These are phyloP conservation scores for Gymnocypris eckloni DNA, from an alignment of 2,797 vertebrate species.

Conservation along the genomic window DNA sequence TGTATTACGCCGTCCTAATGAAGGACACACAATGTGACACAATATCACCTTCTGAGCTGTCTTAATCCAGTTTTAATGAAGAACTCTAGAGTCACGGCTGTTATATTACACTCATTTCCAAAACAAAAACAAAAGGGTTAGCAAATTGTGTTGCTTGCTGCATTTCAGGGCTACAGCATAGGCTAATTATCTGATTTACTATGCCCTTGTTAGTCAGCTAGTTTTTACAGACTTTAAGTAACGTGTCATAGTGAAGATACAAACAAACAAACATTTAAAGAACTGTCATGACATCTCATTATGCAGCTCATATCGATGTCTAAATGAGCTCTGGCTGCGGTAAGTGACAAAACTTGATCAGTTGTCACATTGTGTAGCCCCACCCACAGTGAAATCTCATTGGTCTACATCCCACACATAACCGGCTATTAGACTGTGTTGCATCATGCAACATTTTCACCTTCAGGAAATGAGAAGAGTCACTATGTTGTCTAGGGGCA, in stretches of 20 bases:
- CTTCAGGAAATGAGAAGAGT: not conserved
- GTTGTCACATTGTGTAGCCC: not conserved
- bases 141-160: not conserved
- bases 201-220: not conserved
- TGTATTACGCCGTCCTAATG: not conserved
- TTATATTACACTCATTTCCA: not conserved
- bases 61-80: constrained; percentile 38
- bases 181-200: constrained; percentile 2
- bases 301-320: not conserved
- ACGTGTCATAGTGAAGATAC: not conserved
- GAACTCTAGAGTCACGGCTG: not conserved
- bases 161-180: not conserved
- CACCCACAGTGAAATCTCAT: not conserved
- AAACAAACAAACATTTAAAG: not conserved
- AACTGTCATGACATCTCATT: constrained; percentile 19
- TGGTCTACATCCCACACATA: not conserved
- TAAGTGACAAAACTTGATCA: not conserved
- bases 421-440: not conserved
- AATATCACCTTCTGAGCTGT: constrained; percentile 7
- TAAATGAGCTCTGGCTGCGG: constrained; percentile 2
- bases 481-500: constrained; percentile 1
- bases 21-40: not conserved
- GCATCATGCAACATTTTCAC: not conserved
- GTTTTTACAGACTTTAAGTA: not conserved
- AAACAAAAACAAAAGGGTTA: constrained; percentile 6